Evolutionary conservation across 2,113 vertebrate genomes (phyloP).

Genomic region (Eublepharis macularius): DNA sequence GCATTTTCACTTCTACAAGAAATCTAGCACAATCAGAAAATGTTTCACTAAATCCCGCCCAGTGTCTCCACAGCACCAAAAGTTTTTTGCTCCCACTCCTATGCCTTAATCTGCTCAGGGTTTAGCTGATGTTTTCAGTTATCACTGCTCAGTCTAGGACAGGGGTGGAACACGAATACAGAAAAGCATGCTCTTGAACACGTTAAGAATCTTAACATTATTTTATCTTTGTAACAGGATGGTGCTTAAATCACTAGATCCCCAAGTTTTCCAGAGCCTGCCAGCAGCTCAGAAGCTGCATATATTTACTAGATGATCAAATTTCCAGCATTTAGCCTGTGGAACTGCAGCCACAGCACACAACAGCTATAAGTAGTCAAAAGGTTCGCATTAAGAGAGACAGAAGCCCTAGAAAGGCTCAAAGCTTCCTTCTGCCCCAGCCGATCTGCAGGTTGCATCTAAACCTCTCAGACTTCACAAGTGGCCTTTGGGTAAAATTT

Average conservation of each 20-base stretch:
- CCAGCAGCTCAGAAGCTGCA: background rate
- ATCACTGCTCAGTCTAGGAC: background rate
- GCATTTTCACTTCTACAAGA: too few species aligned
- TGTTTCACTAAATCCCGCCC: too few species aligned
- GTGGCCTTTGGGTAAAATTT: conserved; percentile 46
- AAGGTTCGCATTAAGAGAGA: background rate
- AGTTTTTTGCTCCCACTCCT: background rate
- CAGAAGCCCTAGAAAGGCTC: background rate
- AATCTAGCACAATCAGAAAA: too few species aligned
- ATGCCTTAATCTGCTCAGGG: background rate
- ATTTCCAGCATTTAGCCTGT: background rate
- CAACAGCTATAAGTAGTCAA: background rate
- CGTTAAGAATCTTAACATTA: background rate
- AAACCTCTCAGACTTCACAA: conserved; percentile 20
- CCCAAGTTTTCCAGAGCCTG: background rate
- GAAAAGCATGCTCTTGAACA: background rate
- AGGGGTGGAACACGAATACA: too few species aligned
- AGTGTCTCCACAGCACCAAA: background rate
- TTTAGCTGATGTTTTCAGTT: background rate
- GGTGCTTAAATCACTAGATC: background rate
- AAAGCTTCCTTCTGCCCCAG: background rate
- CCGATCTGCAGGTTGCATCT: background rate
- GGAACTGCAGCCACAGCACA: background rate
- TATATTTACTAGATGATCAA: background rate
- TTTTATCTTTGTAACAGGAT: background rate